Evolutionary conservation across 2,888 invertebrate species (phyloP).

Genomic region (Cephus rjabovi): DNA sequence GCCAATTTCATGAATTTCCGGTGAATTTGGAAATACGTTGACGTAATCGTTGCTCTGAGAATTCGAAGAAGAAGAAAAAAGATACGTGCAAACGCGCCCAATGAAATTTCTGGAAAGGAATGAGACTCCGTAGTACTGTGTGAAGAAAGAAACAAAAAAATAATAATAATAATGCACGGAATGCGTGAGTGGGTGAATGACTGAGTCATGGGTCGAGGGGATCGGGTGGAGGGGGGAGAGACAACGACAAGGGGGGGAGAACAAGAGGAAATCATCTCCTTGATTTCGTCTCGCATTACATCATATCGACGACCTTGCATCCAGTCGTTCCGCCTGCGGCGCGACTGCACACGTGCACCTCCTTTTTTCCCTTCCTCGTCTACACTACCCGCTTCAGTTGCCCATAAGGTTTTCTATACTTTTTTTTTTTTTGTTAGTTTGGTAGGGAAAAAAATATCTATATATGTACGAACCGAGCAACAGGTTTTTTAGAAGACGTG

Average conservation of each 20-base stretch:
- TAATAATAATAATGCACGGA: neutral
- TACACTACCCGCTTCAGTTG: slow-evolving; percentile 9
- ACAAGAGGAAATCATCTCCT: neutral
- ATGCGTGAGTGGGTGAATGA: neutral
- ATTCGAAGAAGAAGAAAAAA: neutral
- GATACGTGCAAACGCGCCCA: neutral
- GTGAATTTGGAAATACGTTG: neutral
- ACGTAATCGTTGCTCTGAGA: neutral
- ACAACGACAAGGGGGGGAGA: neutral
- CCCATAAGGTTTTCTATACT: neutral
- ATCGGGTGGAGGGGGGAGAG: neutral
- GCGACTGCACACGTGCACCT: slow-evolving; percentile 28
- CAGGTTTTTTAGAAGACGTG: neutral
- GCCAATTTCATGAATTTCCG: neutral
- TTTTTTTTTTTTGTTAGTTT: neutral
- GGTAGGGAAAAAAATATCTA: neutral
- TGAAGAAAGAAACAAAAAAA: neutral
- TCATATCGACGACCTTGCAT: slow-evolving; percentile 48
- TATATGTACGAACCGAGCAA: neutral
- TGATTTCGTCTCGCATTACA: slow-evolving; percentile 31
- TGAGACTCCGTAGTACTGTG: neutral
- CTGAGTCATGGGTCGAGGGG: neutral
- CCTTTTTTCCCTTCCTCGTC: slow-evolving; percentile 25
- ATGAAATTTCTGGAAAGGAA: neutral
- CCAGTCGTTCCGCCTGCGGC: slow-evolving; percentile 38